Evolutionary conservation across 2,797 vertebrate genomes (phyloP), one percentile per base, ranked within the genome.

Genomic region (Myotis myotis): DNA sequence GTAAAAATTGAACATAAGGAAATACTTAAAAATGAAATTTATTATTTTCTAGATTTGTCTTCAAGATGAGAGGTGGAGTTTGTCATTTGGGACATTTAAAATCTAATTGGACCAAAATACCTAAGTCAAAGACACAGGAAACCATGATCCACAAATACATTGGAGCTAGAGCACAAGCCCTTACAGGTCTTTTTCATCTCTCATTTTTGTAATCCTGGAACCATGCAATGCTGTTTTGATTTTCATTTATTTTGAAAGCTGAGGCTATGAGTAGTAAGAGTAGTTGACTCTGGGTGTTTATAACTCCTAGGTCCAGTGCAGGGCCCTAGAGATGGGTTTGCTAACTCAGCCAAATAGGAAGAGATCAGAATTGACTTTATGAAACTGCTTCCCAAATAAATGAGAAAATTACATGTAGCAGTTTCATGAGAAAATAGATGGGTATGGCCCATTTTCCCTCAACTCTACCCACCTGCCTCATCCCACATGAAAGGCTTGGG

Each of bases 1-100:
- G 57, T 83, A 66, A 89, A 95, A 76, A 33, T 44, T 80, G 25
- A 93, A 92, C 75, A 93, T 92, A 96, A 47, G 23, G 41, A 95
- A 97, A 93, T 90, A 94, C 19, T 93, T 96, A 87, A 85, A 92
- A 83, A 47, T 64, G 55, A 91, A 71, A 86, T 93, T 83, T 79
- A 53, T 83, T 78, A 68, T 94, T 91, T 95, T 94, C 85, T 83
- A 75, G 57, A 80, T 88, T 86, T 86, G 49, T 87, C 23, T 94
- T 94, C n/a, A 94, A 90, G 51, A 36, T 23, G 44, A 95, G 62
- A 62, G 60, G 38, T 85, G 17, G 49, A 86, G 8, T 86, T n/a
- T 92, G 20, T 36, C 86, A 75, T 66, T 60, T 83, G 44, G 36
- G 49, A 70, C 49, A 86, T 88, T 93, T 93, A 96, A 92, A 96